Conservation (phyloP, 2,888 invertebrate genomes). For the Melinopterus prodromus region DNA sequence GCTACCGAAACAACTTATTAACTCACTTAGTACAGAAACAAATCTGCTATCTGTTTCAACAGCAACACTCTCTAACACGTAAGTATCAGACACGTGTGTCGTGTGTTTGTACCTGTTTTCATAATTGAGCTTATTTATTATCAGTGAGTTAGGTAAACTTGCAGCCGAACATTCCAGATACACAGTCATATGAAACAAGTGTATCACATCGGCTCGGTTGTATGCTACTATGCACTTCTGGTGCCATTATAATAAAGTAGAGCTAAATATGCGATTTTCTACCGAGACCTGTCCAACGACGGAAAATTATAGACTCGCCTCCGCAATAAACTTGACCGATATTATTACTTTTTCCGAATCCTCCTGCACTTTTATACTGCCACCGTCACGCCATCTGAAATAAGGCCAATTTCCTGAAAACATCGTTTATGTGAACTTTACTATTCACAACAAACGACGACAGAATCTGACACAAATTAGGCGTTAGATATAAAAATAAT, state of each 20-base stretch:
- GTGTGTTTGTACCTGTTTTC: neutral
- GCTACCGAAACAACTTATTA: no score
- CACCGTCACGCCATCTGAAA: slow-evolving; percentile 10
- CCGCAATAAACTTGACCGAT: slow-evolving; percentile 25
- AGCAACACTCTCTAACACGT: neutral
- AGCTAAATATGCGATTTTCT: neutral
- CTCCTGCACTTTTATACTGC: slow-evolving; percentile 16
- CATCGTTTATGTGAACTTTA: neutral
- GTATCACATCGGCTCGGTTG: neutral
- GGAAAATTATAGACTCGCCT: slow-evolving; percentile 4
- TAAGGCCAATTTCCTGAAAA: neutral
- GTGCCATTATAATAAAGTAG: neutral
- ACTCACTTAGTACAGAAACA: no score
- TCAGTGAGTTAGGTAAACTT: neutral
- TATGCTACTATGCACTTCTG: neutral
- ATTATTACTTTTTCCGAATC: slow-evolving; percentile 7
- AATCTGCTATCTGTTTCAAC: no score
- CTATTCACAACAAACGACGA: neutral
- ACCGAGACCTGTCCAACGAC: neutral
- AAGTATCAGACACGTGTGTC: neutral
- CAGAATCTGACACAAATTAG: no score
- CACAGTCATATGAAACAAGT: neutral
- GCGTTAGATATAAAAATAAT: no score
- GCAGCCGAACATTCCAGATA: neutral
- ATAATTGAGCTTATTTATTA: neutral